These are phyloP conservation scores for Limnephilus marmoratus DNA, from an alignment of 2,888 invertebrate genomes.

Conservation along the genomic window DNA sequence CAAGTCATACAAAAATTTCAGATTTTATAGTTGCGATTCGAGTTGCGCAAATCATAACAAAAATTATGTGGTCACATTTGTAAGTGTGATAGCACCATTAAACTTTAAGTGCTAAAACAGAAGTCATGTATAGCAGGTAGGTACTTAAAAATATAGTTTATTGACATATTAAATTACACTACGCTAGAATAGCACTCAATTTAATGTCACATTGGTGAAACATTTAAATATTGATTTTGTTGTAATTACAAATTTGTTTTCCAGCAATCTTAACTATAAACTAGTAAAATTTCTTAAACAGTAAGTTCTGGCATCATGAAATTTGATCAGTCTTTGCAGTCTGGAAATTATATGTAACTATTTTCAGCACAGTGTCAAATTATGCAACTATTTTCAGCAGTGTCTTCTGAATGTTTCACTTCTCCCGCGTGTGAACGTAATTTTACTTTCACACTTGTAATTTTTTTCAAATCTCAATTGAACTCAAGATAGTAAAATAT, in stretches of 20 bases:
- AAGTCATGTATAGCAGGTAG: not conserved
- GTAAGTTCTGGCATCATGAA: not conserved
- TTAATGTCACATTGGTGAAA: not conserved
- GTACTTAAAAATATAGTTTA: not conserved
- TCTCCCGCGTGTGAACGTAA: too few species aligned
- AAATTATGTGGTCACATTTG: not conserved
- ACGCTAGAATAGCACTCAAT: not conserved
- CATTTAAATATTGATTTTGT: too few species aligned
- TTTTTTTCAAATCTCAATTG: not conserved
- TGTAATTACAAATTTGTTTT: not conserved
- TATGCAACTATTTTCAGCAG: not conserved
- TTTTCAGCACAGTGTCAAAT: not conserved
- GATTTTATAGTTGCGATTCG: not conserved
- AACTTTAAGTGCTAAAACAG: not conserved
- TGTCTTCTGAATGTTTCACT: not conserved
- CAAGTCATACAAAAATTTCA: not conserved
- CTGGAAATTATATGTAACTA: not conserved
- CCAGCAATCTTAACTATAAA: not conserved
- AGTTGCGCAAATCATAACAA: not conserved
- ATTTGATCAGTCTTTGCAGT: not conserved
- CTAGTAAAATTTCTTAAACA: not conserved
- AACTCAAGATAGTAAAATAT: not conserved
- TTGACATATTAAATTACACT: not conserved
- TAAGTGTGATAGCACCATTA: not conserved
- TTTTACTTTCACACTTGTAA: too few species aligned